Percentiles rank a stretch among this genome's conserved stretches.
Evolutionary conservation across 2,888 invertebrate species (phyloP).

Genomic region (Camponotus fellah): DNA sequence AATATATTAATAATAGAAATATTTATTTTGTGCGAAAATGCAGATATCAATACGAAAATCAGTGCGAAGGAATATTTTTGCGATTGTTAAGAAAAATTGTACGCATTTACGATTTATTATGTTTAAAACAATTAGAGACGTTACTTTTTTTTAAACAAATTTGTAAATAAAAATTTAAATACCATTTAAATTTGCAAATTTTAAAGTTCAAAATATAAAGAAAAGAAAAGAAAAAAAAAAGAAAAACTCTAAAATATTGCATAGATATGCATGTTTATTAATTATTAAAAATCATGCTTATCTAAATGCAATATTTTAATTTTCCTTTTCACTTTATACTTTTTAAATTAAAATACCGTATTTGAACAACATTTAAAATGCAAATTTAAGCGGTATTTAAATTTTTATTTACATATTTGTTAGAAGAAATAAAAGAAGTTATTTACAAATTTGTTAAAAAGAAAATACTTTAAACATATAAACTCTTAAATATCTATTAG

Average conservation of each 20-base stretch:
- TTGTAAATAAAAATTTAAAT: constrained; percentile 1
- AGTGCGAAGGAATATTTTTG: neutral
- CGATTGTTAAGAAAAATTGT: neutral
- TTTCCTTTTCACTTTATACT: too few species aligned
- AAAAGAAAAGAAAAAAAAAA: neutral
- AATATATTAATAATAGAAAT: neutral
- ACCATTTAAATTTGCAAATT: neutral
- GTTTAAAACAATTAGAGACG: neutral
- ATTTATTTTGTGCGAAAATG: neutral
- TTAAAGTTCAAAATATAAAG: neutral
- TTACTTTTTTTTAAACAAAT: neutral
- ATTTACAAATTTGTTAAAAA: neutral
- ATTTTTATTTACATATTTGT: too few species aligned
- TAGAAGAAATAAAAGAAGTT: too few species aligned
- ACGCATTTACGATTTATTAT: neutral
- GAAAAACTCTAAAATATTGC: neutral
- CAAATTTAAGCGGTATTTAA: too few species aligned
- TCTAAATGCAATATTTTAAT: too few species aligned
- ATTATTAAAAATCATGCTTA: neutral
- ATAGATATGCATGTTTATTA: neutral
- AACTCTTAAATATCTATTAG: neutral
- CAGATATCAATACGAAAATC: neutral
- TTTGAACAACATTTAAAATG: too few species aligned
- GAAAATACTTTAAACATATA: neutral
- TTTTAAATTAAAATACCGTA: too few species aligned